Percentiles rank a stretch among this genome's conserved stretches.
phyloP scores from a whole-genome alignment of 2,888 invertebrate species.

The Mesochorus sp. region DNA sequence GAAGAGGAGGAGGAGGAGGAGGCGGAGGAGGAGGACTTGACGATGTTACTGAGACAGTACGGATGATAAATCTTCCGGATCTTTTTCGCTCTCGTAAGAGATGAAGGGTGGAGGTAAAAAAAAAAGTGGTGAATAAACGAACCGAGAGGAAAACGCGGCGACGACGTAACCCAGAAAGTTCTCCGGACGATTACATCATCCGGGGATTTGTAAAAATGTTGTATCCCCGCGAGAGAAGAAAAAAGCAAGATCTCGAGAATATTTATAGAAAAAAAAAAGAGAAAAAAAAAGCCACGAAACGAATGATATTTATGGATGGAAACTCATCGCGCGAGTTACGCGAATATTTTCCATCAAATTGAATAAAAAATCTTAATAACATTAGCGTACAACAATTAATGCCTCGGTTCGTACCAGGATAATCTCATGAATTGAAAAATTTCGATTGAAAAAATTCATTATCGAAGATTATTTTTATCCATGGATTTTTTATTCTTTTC shows the following conservation, averaged over 20 bases:
- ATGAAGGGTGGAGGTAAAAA: background rate
- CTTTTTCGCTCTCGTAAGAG: conserved; percentile 17
- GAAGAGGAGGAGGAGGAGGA: background rate
- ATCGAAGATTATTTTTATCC: too few species aligned
- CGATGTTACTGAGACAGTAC: conserved; percentile 33
- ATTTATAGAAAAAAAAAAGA: background rate
- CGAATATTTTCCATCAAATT: too few species aligned
- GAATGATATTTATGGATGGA: too few species aligned
- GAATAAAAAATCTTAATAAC: too few species aligned
- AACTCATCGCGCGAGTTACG: too few species aligned
- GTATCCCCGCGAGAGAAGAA: too few species aligned
- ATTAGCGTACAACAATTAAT: too few species aligned
- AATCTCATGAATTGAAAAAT: too few species aligned
- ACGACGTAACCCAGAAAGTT: background rate
- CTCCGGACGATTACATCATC: conserved; percentile 49
- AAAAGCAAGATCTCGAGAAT: too few species aligned
- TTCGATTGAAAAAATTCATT: too few species aligned
- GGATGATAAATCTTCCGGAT: conserved; percentile 57
- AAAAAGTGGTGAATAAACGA: conserved; percentile 41
- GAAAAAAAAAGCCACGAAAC: background rate
- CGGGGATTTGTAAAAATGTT: background rate
- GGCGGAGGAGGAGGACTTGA: conserved; percentile 14
- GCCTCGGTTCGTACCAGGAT: too few species aligned
- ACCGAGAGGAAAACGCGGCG: conserved; percentile 20
- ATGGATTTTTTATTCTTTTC: too few species aligned